Conservation (phyloP, 2,797 vertebrate species). For the Hydrophis major region DNA sequence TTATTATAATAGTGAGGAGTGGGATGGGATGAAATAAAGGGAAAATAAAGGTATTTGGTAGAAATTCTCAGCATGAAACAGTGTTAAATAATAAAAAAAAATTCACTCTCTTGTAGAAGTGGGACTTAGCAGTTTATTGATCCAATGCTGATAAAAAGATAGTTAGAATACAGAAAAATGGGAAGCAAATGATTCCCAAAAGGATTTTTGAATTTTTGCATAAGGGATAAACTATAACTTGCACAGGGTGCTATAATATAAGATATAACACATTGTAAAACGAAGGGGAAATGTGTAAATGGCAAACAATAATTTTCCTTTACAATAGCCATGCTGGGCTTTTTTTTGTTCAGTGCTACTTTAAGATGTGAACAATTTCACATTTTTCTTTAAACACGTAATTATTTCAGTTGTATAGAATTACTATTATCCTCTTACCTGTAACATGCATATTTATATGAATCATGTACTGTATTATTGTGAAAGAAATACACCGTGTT, state of each 20-base stretch:
- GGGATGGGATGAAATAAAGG: not conserved
- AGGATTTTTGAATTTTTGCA: not conserved
- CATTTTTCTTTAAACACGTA: not conserved
- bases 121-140: constrained; percentile 11
- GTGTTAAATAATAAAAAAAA: not conserved
- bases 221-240: not conserved
- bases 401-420: not conserved
- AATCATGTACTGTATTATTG: not conserved
- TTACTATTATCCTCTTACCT: not conserved
- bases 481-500: not conserved
- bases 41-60: not conserved
- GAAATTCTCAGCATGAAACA: not conserved
- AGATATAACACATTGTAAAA: not conserved
- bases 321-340: not conserved
- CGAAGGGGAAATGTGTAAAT: not conserved
- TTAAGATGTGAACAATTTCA: not conserved
- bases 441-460: not conserved
- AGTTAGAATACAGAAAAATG: constrained; percentile 26
- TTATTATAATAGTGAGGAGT: not conserved
- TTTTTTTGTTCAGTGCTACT: not conserved
- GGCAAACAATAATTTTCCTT: not conserved
- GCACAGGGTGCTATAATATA: not conserved
- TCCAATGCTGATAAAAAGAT: constrained; percentile 7
- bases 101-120: constrained; percentile 10
- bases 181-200: constrained; percentile 13